Conservation (phyloP, 2,113 vertebrate species). For the Onychostoma macrolepis region DNA sequence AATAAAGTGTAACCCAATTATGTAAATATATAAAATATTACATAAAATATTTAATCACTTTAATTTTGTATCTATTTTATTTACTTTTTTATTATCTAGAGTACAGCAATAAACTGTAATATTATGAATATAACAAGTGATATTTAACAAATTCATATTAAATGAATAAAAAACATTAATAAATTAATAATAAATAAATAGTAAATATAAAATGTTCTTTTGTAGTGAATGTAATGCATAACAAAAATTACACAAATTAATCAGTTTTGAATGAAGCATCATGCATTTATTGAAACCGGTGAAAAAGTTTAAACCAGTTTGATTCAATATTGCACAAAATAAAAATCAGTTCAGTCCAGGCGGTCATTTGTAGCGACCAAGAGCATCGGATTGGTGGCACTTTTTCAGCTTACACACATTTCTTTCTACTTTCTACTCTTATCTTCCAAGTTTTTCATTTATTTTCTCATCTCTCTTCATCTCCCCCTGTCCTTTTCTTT, state of each 20-base stretch:
- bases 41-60: background rate
- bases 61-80: background rate
- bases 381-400: background rate
- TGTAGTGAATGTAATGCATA: background rate
- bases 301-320: background rate
- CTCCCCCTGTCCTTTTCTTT: background rate
- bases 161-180: background rate
- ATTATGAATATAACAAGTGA: background rate
- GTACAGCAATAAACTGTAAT: background rate
- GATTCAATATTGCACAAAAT: background rate
- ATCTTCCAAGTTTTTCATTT: constrained; percentile 8
- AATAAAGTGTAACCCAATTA: background rate
- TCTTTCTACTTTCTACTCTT: background rate
- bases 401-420: background rate
- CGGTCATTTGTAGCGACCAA: background rate
- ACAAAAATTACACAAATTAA: background rate
- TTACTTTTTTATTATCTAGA: background rate
- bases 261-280: background rate
- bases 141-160: background rate
- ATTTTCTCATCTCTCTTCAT: constrained; percentile 18
- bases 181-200: background rate
- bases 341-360: background rate
- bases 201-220: background rate
- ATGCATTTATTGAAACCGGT: background rate
- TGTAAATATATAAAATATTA: background rate